Evolutionary conservation across 2,797 vertebrate species (phyloP), one percentile per base, ranked within the genome.

Genomic region (Thaleichthys pacificus): DNA sequence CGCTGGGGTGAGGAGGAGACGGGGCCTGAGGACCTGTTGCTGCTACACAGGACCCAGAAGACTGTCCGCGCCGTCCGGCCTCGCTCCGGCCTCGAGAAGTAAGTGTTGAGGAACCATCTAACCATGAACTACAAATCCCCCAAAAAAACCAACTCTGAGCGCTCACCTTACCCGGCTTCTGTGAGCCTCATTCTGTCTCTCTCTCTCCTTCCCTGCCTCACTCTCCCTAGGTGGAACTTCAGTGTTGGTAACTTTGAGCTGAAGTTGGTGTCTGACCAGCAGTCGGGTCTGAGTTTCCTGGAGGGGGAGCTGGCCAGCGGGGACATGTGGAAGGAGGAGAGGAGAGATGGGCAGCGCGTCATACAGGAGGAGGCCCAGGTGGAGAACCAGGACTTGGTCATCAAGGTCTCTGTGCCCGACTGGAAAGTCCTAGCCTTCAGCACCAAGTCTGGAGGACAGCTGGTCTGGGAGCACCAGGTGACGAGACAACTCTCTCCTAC

Each of bases 391-490:
- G 95, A 97, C 85, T 92, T 95, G 0, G 91, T 98, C 77, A 98
- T 99, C 84, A 99, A 99, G 83, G 95, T 99, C 78, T 99, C 97
- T 0, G 96, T 99, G 57, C 95, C 97, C 2, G 95, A 98, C 66
- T 98, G 96, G 97, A 99, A 99, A 80, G 95, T 99, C 76, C 95
- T 99, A 95, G 97, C 98, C 57, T 99, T 99, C 85, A 93, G 89
- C 76, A 92, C 89, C 66, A 94, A 91, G 85, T 87, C 91, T 19
- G 93, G 88, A 5, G 96, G 96, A 75, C 93, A 93, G 81, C 93
- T 98, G 80, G 95, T 98, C 75, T 99, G 98, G 98, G 97, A 99
- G 73, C 96, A 96, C 70, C 96, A 98, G 96, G 98, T 99, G 89
- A 77, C 70, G 30, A 47, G 42, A 47, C 42, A 14, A 47, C 42